Conservation (phyloP, 2,888 invertebrate genomes). For the Volucella inanis region DNA sequence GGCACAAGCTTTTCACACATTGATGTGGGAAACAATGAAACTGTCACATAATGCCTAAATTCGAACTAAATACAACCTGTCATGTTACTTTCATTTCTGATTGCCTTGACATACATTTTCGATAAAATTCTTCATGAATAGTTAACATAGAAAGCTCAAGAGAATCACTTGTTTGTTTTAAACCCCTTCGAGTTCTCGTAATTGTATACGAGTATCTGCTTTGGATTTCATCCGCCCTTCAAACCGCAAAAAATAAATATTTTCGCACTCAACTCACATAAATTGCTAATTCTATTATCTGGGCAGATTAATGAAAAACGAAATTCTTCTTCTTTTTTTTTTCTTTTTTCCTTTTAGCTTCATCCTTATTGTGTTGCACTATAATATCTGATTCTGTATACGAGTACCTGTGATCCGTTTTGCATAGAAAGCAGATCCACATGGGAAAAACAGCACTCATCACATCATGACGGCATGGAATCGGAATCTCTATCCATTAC, state of each 20-base stretch:
- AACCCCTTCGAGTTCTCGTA: too few species aligned
- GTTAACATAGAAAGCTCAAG: not conserved
- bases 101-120: not conserved
- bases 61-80: too few species aligned
- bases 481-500: not conserved
- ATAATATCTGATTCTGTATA: not conserved
- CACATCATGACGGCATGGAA: not conserved
- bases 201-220: too few species aligned
- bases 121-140: not conserved
- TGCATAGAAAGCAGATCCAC: not conserved
- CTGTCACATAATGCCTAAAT: not conserved
- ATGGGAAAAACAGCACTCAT: slow-evolving; percentile 11
- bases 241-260: slow-evolving; percentile 7
- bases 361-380: slow-evolving; percentile 2
- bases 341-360: not conserved
- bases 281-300: slow-evolving; percentile 28
- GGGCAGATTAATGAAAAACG: slow-evolving; percentile 7
- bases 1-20: not conserved
- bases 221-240: not conserved
- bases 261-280: slow-evolving; percentile 32
- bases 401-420: not conserved
- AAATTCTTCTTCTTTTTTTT: not conserved
- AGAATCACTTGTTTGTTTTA: too few species aligned
- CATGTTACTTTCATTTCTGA: too few species aligned
- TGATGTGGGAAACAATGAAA: not conserved